Base-by-base conservation (phyloP, 2,113 vertebrate species). In the Ailurus styani region DNA sequence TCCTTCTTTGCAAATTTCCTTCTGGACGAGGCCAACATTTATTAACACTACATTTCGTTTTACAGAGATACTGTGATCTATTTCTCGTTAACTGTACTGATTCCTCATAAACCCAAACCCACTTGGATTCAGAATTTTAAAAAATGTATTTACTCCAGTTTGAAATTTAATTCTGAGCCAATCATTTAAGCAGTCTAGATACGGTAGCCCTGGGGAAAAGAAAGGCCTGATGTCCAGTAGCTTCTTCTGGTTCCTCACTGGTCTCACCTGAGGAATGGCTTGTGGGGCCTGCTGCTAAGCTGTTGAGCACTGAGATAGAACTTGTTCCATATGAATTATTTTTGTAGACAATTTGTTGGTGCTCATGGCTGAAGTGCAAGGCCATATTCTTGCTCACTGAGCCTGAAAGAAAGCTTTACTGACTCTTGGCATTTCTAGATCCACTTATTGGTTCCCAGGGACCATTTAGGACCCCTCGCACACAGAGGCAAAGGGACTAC, bases 51-150 rank as follows among this genome's bases (percentile, higher is more conserved):
- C 18, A 11, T 68, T 57, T 50, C 25, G 18, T 68, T 91, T 68
- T 68, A 6, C 20, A 95, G 68, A 60, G 66, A 57, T 81, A 87
- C 73, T 47, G 31, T 91, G 54, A 87, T 27, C 66, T 66, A 50
- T 40, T 68, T 95, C 29, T 77, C 12, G 54, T 87, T 83, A 73
- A 91, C 2, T 83, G 13, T 68, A 37, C 40, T 31, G 34, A 45
- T 83, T 87, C 57, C 15, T 52, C 50, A 21, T 12, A 57, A 82
- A 21, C 7, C 47, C 34, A 94, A 34, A 87, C 6, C 31, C 7
- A 40, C 20, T 55, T 57, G 27, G 18, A 40, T 87, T 75, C 34
- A 82, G 73, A 66, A 21, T 81, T 13, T 0, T 18, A 21, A 62
- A 55, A 72, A 8, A 50, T 50, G 25, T 12, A 64, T 77, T 82